Evolutionary conservation across 2,888 invertebrate species (phyloP).

Genomic region (Anorthoa munda): DNA sequence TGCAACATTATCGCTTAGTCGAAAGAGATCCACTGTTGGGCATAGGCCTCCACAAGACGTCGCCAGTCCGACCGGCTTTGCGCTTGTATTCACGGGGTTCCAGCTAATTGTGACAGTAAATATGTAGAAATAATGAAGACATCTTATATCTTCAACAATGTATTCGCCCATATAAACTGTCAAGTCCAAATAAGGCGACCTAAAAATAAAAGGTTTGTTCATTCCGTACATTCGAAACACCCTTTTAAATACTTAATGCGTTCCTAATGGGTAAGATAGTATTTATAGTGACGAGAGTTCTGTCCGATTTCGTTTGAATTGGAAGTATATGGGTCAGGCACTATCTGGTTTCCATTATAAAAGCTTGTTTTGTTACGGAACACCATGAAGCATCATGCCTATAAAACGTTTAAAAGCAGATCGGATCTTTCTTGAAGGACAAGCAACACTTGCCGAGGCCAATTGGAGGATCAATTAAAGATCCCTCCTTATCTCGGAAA

Average conservation of each 20-base stretch:
- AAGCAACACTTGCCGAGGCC: too few species aligned
- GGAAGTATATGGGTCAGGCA: not conserved
- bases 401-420: too few species aligned
- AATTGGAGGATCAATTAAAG: too few species aligned
- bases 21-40: too few species aligned
- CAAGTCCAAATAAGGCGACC: constrained; percentile 7
- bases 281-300: constrained; percentile 52
- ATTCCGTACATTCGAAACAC: constrained; percentile 53
- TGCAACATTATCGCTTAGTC: too few species aligned
- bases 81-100: too few species aligned
- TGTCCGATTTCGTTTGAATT: not conserved
- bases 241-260: constrained; percentile 62
- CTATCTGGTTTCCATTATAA: not conserved
- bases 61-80: too few species aligned
- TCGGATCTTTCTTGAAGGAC: too few species aligned
- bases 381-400: too few species aligned
- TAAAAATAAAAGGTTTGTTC: constrained; percentile 41
- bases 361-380: not conserved
- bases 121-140: not conserved
- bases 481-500: too few species aligned
- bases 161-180: constrained; percentile 11
- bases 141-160: not conserved
- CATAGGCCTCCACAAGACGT: too few species aligned
- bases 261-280: constrained; percentile 64
- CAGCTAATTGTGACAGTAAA: not conserved